Percentiles rank a stretch among this genome's conserved stretches.
Evolutionary conservation across 2,797 vertebrate species (phyloP).

Genomic region (Tokudaia muenninki): DNA sequence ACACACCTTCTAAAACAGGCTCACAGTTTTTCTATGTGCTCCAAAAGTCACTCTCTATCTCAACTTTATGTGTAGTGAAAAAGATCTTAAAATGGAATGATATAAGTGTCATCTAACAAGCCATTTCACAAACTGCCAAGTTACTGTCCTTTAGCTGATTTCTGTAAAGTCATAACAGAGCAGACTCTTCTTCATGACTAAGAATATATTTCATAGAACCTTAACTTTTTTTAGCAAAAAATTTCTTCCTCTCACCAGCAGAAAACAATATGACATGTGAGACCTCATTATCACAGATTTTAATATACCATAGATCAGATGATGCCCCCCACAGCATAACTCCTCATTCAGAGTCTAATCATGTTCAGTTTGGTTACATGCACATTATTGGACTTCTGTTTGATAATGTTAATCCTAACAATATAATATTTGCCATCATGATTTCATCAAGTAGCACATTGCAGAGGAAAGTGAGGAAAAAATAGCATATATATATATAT

Average conservation of each 20-base stretch:
- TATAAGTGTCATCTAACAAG: background rate
- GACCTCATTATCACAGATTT: conserved; percentile 63
- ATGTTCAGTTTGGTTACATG: conserved; percentile 35
- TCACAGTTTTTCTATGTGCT: background rate
- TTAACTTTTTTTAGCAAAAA: conserved; percentile 40
- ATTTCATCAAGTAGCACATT: conserved; percentile 50
- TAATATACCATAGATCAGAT: conserved; percentile 59
- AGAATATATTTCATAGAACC: conserved; percentile 60
- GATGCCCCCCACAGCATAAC: background rate
- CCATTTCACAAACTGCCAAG: conserved; percentile 1
- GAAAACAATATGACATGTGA: conserved; percentile 43
- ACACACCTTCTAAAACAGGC: background rate
- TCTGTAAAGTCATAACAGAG: conserved; percentile 50
- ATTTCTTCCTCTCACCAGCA: conserved; percentile 59
- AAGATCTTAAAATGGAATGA: background rate
- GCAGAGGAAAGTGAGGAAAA: background rate
- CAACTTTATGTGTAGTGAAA: conserved; percentile 19
- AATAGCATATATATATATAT: background rate
- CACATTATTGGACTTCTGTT: conserved; percentile 33
- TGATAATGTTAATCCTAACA: conserved; percentile 45
- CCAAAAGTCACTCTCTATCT: background rate
- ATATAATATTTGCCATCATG: background rate
- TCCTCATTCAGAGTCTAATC: conserved; percentile 31
- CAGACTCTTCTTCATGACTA: conserved; percentile 59
- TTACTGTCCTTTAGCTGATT: conserved; percentile 35